Evolutionary conservation across 1,140 invertebrate genomes (phyloP), one percentile per base, ranked within the genome.

Genomic region (Drosophila tani): DNA sequence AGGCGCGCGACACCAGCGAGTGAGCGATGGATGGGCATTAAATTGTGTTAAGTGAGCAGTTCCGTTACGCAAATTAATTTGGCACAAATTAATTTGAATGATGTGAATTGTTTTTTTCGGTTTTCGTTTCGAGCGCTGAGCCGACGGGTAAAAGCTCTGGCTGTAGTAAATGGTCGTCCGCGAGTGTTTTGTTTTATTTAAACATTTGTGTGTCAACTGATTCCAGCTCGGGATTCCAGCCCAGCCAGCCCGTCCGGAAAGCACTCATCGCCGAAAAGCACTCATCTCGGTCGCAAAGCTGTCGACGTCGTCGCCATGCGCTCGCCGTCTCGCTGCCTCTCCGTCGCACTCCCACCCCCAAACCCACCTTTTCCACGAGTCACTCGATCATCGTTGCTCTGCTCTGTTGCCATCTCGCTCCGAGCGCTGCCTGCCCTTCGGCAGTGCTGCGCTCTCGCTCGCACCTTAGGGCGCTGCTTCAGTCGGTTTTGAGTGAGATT

Each of bases 41-140:
- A 62, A 60, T 55, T 56, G 58, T 56, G 50, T 65, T 81, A 88
- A 88, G 71, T 90, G 78, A 84, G 69, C 81, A 88, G 84, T 88
- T 88, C 84, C 84, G 84, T 90, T 88, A 69, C 63, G 84, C 85
- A 78, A 88, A 90, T 88, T 84, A 88, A 84, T 88, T 84, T 66
- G 84, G 81, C 63, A 74, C 85, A 81, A 90, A 90, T 79, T 57
- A 78, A 78, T 81, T 50, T 56, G 73, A 38, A 74, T 45, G 50
- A 71, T 79, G 60, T 66, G 65, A 76, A 76, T 57, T 63, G 56
- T 66, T 46, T 57, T 57, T 29, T 59, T 46, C 51, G 64, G 27
- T 27, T 58, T 75, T 40, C 12, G 46, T 14, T 38, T 47, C 51
- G 53, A 63, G 51, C 63, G 50, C 32, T 53, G 62, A 66, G 82